Base-by-base conservation (phyloP, 37 sponge, comb jelly and placozoan genomes). In the Bolinopsis microptera region DNA sequence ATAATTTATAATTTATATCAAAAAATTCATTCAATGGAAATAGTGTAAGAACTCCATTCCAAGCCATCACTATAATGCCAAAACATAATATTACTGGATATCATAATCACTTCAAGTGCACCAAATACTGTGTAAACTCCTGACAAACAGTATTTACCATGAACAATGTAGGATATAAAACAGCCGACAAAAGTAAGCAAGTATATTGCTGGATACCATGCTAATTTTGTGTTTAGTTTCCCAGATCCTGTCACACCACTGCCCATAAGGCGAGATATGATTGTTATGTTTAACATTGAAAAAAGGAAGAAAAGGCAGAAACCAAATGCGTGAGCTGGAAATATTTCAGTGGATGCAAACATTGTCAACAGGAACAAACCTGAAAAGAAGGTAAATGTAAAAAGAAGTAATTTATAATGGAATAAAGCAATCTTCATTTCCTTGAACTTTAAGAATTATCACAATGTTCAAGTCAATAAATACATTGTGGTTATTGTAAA, bases 341-440 rank as follows among this genome's bases (percentile, higher is more conserved):
- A 86, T n/a, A 86, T 41, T 34, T 86, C 90, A 0, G 90, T 86
- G 26, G 90, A 86, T 24, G 90, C 41, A 86, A 86, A 86, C 90
- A 86, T 86, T 40, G 90, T 86, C 90, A 86, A 86, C 28, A 86
- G 48, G 31, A 86, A 41, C 3, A 86, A 27, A 86, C 90, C 90
- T 86, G 90, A 39, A 86, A 86, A 38, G 16, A 80, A 22, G 3
- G 8, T 5, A 3, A 36, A 27, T 23, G 35, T 1, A 1, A 24
- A 23, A 80, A 80, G 83, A 32, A 2, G 3, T 72, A 72, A 5
- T 3, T 36, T 80, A 5, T 34, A 2, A 9, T 36, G 35, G 38
- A 80, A 80, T 32, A 80, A 26, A 25, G 3, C 75, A n/a, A n/a
- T n/a, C n/a, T n/a, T n/a, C n/a, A n/a, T n/a, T n/a, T n/a, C n/a